A percentile compares a stretch with the other conserved stretches of the same genome.
phyloP scores from a whole-genome alignment of 2,113 vertebrate genomes.

The Zosterops borbonicus region DNA sequence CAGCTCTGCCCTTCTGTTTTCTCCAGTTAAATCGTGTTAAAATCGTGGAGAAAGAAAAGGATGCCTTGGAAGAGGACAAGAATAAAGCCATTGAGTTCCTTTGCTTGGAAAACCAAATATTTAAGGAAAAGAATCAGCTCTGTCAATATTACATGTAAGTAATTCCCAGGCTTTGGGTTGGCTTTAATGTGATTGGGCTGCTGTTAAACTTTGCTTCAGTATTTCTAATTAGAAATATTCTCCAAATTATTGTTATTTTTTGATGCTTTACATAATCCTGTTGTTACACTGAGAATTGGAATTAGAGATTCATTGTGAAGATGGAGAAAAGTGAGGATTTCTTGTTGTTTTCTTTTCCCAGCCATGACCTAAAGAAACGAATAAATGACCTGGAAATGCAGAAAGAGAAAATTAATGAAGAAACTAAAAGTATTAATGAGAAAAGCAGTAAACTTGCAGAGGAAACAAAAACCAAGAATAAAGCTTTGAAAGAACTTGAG shows the following conservation, averaged over 20 bases:
- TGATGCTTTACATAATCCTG: neutral
- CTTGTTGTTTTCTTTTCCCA: conserved; percentile 45
- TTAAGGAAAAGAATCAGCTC: conserved; percentile 87
- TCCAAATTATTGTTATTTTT: neutral
- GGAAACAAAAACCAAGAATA: conserved; percentile 85
- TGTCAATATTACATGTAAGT: conserved; percentile 79
- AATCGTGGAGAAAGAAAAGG: conserved; percentile 96
- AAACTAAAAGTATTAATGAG: conserved; percentile 86
- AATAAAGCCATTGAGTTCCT: conserved; percentile 94
- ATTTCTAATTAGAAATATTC: neutral
- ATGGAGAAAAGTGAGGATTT: neutral
- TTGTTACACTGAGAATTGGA: neutral
- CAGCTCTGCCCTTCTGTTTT: neutral
- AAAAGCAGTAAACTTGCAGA: conserved; percentile 82
- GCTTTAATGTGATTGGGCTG: neutral
- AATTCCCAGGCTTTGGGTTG: neutral
- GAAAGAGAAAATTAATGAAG: conserved; percentile 86
- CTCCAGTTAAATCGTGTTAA: conserved; percentile 93
- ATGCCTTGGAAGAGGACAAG: conserved; percentile 91
- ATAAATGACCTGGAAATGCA: conserved; percentile 81
- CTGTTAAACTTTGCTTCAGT: neutral
- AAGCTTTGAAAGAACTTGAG: conserved; percentile 87
- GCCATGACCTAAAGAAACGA: conserved; percentile 86
- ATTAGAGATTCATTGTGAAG: neutral
- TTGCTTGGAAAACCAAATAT: conserved; percentile 88